Base-by-base conservation (phyloP, 2,888 invertebrate species). In the Adelognathus sp. region DNA sequence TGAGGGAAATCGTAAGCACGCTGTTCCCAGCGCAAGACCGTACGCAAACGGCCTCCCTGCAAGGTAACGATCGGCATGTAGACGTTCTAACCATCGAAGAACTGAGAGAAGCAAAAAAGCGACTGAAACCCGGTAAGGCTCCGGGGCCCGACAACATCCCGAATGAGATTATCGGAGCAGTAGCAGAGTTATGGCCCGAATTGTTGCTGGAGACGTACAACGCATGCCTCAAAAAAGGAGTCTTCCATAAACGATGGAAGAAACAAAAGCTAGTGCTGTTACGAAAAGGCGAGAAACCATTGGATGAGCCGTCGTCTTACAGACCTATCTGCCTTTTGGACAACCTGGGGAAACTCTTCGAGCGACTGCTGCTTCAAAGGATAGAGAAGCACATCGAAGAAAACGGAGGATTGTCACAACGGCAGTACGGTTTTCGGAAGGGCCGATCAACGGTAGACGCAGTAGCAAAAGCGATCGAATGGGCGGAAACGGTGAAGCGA, bases 1-100 rank as follows among this genome's bases (percentile, higher is more conserved):
- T 84, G 52, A 24, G 67, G 9, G 64, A 67, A 52, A 84, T 74
- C 7, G 83, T 83, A 0, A 39, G 56, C 1, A 50, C 69, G 6
- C 63, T 78, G 33, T 82, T 82, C 18, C 79, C 82, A 5, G 6
- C 9, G 14, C 70, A 79, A 0, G 56, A 27, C 4, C n/a, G 36
- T 33, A 27, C 63, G 21, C 54, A 21, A 54, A n/a, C 36, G n/a
- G 69, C 6, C 31, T 1, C 33, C 9, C 4, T 41, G 24, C 52
- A 24, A 6, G 16, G 6, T 3, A 50, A 11, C 2, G 39, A 52
- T 4, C 5, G 1, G 7, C 11, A 2, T 1, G 9, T 50, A 21
- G 27, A 24, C 11, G 50, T 21, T 6, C n/a, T 76, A 0, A 69
- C 14, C 0, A n/a, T 56, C 5, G 36, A 60, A 29, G 76, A 76